Base-by-base conservation (phyloP, 2,888 invertebrate genomes). In the Syrista parreyssii region DNA sequence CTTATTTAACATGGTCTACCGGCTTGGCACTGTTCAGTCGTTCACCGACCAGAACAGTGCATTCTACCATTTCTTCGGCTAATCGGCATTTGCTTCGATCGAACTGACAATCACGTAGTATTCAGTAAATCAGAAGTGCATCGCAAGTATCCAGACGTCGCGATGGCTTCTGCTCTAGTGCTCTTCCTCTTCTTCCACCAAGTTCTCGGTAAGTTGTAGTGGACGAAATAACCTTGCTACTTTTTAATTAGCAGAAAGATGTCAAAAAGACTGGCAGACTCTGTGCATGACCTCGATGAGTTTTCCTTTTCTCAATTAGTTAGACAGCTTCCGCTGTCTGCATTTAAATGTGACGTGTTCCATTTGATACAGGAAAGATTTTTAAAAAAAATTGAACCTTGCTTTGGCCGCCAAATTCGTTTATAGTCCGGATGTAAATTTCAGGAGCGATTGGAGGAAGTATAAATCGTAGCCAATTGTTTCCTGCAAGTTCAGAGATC, bases 1-100 rank as follows among this genome's bases (percentile, higher is more conserved):
- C 82, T 85, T 87, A 88, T 88, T 88, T 88, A 88, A 88, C 86
- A 86, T 87, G 85, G 86, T 79, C 81, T 86, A 79, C 78, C 79
- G 80, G 82, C 76, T 81, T 78, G 81, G 80, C 84, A 82, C 82
- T 78, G 84, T 82, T 88, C 88, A 88, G 87, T 87, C 84, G 84
- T 80, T 81, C 80, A 82, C 81, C 87, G 85, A 79, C 86, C 84
- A 80, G 77, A 81, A 82, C 71, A 32, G 71, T 71, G 31, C 31
- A 71, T 71, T 71, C 71, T 23, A 23, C 15, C 31, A 71, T 71
- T 31, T 71, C 71, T 71, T 71, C 35, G 34, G 3, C 23, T 36
- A 36, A 23, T 15, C 40, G 40, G 15, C 15, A 55, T 55, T 55
- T 55, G 23, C 23, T 55, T 55, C 40, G 0, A 23, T 23, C 23